Evolutionary conservation across 1,140 invertebrate species (phyloP), one percentile per base, ranked within the genome.

Genomic region (Drosophila sp.): DNA sequence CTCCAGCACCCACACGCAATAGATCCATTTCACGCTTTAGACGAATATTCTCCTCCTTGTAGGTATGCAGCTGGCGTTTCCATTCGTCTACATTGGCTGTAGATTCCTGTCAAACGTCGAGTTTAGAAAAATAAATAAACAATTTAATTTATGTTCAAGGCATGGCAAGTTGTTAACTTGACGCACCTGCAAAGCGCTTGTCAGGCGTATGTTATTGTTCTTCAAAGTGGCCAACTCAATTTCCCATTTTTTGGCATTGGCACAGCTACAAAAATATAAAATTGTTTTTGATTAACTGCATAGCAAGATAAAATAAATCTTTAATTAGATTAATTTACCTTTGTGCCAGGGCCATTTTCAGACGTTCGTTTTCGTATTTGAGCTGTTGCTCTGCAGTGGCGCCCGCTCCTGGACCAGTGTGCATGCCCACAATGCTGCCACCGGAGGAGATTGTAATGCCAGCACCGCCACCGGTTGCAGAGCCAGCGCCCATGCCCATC

Each of bases 201-300:
- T 99, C 80, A 99, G 93, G 82, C 98, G 94, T 11, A 97, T 95
- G 93, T 99, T 99, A 92, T 99, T 99, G 82, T 97, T 98, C 93
- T 99, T 99, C 72, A 99, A 93, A 6, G 98, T 99, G 64, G 97
- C 96, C 73, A 99, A 93, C 93, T 99, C 98, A 50, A 99, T 95
- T 94, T 99, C 98, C 98, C 98, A 99, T 92, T 99, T 99, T 93
- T 99, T 99, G 2, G 97, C 97, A 93, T 99, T 99, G 21, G 97
- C 96, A 56, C 97, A 98, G 93, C 97, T 98, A 91, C 54, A 93
- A 93, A 72, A 18, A 58, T 58, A 0, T n/a, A 7, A 38, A 40
- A 50, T 40, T 36, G 41, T 61, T 14, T 36, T 14, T 50, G 2
- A 16, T 46, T 11, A 36, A n/a, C 29, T 9, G 50, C 1, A 1